These are phyloP conservation scores for Myotis pilosus DNA, from an alignment of 2,797 vertebrate genomes.

Conservation along the genomic window DNA sequence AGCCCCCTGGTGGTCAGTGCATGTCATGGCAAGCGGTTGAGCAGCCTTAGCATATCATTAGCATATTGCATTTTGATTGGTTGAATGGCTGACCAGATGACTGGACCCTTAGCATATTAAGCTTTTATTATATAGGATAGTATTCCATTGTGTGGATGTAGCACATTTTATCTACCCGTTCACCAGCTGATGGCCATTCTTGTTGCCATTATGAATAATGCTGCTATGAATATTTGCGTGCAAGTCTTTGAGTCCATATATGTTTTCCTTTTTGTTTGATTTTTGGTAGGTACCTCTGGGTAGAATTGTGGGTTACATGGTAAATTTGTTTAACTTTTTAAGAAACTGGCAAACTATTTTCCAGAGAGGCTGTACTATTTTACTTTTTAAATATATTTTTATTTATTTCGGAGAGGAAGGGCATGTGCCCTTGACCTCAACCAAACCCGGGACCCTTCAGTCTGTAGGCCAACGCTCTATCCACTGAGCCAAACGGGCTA, in stretches of 20 bases:
- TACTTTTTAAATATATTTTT: not conserved
- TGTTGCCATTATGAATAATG: not conserved
- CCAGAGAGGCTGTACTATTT: not conserved
- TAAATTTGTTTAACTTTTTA: constrained; percentile 37
- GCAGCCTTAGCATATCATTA: too few species aligned
- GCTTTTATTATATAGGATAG: not conserved
- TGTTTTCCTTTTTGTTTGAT: not conserved
- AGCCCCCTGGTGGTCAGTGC: too few species aligned
- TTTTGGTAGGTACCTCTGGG: not conserved
- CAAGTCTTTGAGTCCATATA: not conserved
- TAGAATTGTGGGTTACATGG: not conserved
- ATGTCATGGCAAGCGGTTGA: too few species aligned
- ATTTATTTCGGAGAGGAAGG: too few species aligned
- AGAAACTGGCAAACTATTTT: not conserved
- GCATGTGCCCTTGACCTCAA: too few species aligned
- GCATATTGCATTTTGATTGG: too few species aligned
- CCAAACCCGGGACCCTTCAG: too few species aligned
- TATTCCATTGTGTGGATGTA: not conserved
- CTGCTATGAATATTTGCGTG: not conserved
- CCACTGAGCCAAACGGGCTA: too few species aligned
- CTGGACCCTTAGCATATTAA: too few species aligned
- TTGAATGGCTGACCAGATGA: too few species aligned
- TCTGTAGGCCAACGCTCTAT: too few species aligned
- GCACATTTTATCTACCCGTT: not conserved
- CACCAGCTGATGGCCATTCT: not conserved